A percentile compares a stretch with the other conserved stretches of the same genome.
Conservation (phyloP, 2,888 invertebrate species). For the Eilema griseolum region DNA sequence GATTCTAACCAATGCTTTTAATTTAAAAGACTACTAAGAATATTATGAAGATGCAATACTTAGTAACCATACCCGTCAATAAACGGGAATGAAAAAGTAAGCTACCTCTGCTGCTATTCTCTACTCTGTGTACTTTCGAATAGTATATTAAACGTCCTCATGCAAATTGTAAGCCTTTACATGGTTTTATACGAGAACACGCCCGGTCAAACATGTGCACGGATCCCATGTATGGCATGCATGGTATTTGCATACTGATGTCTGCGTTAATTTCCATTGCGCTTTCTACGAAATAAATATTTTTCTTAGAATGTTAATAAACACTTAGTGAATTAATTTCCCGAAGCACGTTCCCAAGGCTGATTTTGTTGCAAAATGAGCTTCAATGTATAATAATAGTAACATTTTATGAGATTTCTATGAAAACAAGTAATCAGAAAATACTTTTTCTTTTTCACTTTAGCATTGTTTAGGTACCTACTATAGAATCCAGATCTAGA, state of each 20-base stretch:
- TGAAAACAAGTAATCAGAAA: no score
- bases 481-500: no score
- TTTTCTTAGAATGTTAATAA: conserved; percentile 61
- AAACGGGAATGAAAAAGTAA: background rate
- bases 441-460: background rate
- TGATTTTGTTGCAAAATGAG: conserved; percentile 38
- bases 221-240: conserved; percentile 65
- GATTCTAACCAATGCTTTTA: no score
- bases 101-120: conserved; percentile 59
- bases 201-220: conserved; percentile 46
- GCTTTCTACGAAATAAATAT: conserved; percentile 64
- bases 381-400: background rate
- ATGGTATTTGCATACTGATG: conserved; percentile 63
- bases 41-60: background rate
- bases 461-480: no score
- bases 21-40: no score
- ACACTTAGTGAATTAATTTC: conserved; percentile 40
- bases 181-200: conserved; percentile 48
- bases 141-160: conserved; percentile 55
- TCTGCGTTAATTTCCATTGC: conserved; percentile 47
- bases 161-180: conserved; percentile 52
- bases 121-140: conserved; percentile 64
- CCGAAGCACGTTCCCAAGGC: conserved; percentile 65
- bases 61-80: background rate
- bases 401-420: background rate